These are phyloP conservation scores for Ophioninae sp. DNA, from an alignment of 2,888 invertebrate genomes.

Conservation along the genomic window DNA sequence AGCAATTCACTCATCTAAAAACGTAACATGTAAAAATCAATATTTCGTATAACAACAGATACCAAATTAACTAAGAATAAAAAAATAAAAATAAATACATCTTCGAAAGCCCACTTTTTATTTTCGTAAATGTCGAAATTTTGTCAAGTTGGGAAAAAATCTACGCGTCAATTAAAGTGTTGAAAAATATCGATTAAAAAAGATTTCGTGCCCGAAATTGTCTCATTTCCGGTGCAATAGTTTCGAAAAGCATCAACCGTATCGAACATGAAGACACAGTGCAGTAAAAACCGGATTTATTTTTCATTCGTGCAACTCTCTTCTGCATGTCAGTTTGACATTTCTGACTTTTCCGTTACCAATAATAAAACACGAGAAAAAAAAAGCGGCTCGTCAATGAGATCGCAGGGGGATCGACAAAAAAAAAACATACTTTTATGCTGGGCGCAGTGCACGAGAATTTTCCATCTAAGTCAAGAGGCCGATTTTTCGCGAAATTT, in stretches of 20 bases:
- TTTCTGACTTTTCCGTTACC: not conserved
- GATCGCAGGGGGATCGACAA: slow-evolving; percentile 5
- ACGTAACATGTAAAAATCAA: too few species aligned
- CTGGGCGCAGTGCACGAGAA: slow-evolving; percentile 5
- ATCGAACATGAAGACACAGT: not conserved
- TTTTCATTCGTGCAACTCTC: not conserved
- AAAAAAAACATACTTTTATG: slow-evolving; percentile 12
- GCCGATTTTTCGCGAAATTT: slow-evolving; percentile 46
- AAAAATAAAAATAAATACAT: too few species aligned
- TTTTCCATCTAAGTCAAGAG: slow-evolving; percentile 39
- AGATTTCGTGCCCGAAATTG: not conserved
- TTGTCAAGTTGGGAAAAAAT: not conserved
- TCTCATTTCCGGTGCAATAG: not conserved
- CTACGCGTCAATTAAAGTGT: not conserved
- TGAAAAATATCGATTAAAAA: not conserved
- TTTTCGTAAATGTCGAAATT: too few species aligned
- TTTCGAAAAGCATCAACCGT: not conserved
- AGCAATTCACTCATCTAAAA: too few species aligned
- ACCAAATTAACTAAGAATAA: too few species aligned
- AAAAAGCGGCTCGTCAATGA: slow-evolving; percentile 4
- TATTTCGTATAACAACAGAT: too few species aligned
- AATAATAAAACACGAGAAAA: slow-evolving; percentile 5
- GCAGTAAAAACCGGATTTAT: not conserved
- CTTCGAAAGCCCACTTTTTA: too few species aligned
- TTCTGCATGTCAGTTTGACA: not conserved